These are phyloP conservation scores for Mythimna vitellina DNA, from an alignment of 2,888 invertebrate genomes.

Conservation along the genomic window DNA sequence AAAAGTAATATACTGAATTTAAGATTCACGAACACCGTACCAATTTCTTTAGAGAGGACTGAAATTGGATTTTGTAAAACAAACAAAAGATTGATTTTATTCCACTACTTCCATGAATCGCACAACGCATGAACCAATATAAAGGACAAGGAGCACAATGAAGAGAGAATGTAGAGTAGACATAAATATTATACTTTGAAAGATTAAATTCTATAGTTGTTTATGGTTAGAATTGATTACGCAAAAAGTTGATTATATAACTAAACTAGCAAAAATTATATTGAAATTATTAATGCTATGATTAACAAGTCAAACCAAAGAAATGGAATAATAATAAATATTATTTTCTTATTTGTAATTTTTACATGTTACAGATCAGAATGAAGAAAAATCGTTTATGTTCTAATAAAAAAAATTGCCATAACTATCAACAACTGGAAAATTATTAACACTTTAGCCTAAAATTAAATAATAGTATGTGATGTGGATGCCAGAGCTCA, in stretches of 20 bases:
- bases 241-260: not conserved
- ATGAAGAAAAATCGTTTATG: too few relatives aligned
- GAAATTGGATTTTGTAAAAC: conserved; percentile 54
- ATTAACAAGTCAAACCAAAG: too few relatives aligned
- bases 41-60: conserved; percentile 35
- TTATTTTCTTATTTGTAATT: too few relatives aligned
- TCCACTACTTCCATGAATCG: conserved; percentile 61
- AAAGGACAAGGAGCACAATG: conserved; percentile 23
- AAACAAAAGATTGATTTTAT: conserved; percentile 71
- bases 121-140: conserved; percentile 59
- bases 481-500: too few relatives aligned
- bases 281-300: too few relatives aligned
- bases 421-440: too few relatives aligned
- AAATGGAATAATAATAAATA: too few relatives aligned
- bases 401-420: too few relatives aligned
- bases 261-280: too few relatives aligned
- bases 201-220: conserved; percentile 18
- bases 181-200: conserved; percentile 21
- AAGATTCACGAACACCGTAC: conserved; percentile 44
- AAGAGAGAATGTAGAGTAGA: conserved; percentile 31
- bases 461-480: too few relatives aligned
- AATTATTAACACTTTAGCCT: too few relatives aligned
- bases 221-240: conserved; percentile 52
- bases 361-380: too few relatives aligned
- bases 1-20: conserved; percentile 16